Conservation (phyloP, 2,797 vertebrate species). For the Gymnocypris eckloni region DNA sequence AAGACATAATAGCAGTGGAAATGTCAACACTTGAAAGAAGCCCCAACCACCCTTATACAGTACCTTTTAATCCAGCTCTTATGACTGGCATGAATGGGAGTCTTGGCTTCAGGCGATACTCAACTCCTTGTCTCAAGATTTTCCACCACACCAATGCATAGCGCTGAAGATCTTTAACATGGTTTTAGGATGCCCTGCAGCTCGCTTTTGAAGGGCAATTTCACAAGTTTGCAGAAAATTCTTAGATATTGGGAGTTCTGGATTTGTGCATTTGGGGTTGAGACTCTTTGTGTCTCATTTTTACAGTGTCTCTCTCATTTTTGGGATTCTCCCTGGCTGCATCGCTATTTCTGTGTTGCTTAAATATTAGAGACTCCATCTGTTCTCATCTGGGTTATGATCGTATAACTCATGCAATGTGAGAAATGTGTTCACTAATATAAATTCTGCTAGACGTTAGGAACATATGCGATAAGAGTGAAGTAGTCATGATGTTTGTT, state of each 20-base stretch:
- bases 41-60: conserved; percentile 11
- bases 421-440: not conserved
- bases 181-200: conserved; percentile 29
- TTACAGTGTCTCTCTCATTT: not conserved
- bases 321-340: not conserved
- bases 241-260: conserved; percentile 1
- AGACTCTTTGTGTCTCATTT: not conserved
- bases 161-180: conserved; percentile 16
- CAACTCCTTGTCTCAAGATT: conserved; percentile 34
- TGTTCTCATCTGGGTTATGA: not conserved
- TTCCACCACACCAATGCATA: conserved; percentile 23
- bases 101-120: conserved; percentile 21
- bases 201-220: conserved; percentile 20
- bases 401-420: not conserved
- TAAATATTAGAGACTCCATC: conserved; percentile 9
- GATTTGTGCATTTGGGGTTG: not conserved
- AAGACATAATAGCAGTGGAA: conserved; percentile 75
- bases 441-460: not conserved
- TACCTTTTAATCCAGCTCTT: conserved; percentile 11
- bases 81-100: conserved; percentile 44
- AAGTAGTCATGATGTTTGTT: conserved; percentile 21
- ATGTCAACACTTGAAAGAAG: conserved; percentile 68
- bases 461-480: not conserved
- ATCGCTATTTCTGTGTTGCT: not conserved
- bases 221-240: conserved; percentile 19